Evolutionary conservation across 2,888 invertebrate genomes (phyloP).

Genomic region (Epistrophella euchroma): DNA sequence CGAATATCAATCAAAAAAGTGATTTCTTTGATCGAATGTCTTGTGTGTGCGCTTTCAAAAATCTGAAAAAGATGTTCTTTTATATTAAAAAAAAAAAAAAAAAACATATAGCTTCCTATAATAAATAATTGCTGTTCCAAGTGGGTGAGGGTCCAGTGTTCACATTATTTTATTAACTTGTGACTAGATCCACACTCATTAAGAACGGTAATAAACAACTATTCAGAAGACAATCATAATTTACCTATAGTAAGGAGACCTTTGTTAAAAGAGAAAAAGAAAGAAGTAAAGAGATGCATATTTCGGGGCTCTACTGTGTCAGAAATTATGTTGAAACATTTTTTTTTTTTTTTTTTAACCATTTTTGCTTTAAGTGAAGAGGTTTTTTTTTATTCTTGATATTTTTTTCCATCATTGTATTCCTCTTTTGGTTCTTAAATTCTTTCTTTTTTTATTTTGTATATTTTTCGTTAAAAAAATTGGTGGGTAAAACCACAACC

Average conservation of each 20-base stretch:
- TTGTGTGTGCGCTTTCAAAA: background rate
- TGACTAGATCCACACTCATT: slow-evolving; percentile 85
- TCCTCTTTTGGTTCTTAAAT: background rate
- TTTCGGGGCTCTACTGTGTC: slow-evolving; percentile 1
- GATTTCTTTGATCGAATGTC: background rate
- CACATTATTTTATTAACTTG: slow-evolving; percentile 82
- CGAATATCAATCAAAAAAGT: slow-evolving; percentile 32
- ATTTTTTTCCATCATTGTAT: background rate
- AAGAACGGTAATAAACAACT: slow-evolving; percentile 82
- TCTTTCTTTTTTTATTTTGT: background rate
- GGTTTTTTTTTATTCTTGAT: background rate
- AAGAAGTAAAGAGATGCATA: background rate
- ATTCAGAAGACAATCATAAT: slow-evolving; percentile 12
- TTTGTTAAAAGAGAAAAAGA: slow-evolving; percentile 16
- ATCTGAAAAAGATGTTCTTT: background rate
- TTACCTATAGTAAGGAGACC: background rate
- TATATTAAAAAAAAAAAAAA: background rate
- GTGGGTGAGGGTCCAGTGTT: slow-evolving; percentile 84
- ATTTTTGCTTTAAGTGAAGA: background rate
- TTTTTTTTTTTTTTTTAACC: background rate
- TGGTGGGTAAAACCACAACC: background rate
- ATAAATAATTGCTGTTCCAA: slow-evolving; percentile 82
- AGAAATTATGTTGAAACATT: background rate
- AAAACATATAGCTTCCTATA: background rate
- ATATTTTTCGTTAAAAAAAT: background rate